Conservation (phyloP, 1,140 invertebrate genomes). For the Oscheius sp. region DNA sequence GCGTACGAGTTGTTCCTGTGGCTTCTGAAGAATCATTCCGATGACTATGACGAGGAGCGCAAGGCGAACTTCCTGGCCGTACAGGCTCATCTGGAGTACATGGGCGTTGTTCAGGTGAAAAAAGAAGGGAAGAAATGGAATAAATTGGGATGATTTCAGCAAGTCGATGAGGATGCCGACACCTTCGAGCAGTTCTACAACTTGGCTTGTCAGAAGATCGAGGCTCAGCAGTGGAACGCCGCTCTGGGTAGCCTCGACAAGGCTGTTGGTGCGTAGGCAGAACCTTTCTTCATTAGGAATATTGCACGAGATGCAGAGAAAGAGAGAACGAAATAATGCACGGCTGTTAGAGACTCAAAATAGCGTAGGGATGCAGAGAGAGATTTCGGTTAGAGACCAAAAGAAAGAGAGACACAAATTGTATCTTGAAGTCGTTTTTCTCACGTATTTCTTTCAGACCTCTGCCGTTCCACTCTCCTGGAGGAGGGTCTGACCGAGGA, state of each 20-base stretch:
- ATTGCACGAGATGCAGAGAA: no score
- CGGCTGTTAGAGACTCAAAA: no score
- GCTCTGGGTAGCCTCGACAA: constrained; percentile 14
- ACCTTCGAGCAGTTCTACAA: constrained; percentile 30
- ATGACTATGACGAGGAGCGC: constrained; percentile 24
- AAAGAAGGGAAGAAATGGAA: not conserved
- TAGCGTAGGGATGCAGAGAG: no score
- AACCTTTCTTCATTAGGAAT: no score
- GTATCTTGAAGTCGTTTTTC: no score
- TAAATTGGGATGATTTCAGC: not conserved
- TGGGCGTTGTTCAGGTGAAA: not conserved
- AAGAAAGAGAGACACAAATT: no score
- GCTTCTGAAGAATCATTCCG: constrained; percentile 23
- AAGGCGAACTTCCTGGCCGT: constrained; percentile 28
- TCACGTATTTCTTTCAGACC: not conserved
- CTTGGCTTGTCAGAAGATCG: constrained; percentile 19
- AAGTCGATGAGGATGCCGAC: not conserved
- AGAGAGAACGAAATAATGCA: no score
- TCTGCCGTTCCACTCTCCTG: not conserved
- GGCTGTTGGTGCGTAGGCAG: constrained; percentile 21
- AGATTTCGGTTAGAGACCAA: no score
- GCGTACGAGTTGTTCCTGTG: constrained; percentile 17
- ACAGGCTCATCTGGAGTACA: constrained; percentile 19
- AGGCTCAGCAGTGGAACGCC: not conserved
- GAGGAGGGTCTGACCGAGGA: constrained; percentile 19